Percentiles rank a stretch among this genome's conserved stretches.
Conservation (phyloP, 2,113 vertebrate species). For the Gallinago media region DNA sequence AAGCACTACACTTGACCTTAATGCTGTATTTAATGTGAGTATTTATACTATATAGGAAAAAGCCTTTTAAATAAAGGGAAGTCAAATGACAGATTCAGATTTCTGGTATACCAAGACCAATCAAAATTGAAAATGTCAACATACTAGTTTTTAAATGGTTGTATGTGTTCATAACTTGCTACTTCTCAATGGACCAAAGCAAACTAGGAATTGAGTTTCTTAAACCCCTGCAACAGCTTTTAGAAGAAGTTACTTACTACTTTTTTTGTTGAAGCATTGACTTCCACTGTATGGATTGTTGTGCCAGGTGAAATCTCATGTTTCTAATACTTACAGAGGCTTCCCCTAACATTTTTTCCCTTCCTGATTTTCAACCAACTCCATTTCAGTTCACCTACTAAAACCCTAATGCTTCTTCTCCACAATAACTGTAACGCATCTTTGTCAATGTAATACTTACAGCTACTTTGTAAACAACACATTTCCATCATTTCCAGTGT, state of each 20-base stretch:
- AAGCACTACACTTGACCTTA: not conserved
- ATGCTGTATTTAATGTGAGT: not conserved
- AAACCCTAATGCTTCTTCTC: not conserved
- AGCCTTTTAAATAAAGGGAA: not conserved
- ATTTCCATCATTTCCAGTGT: slow-evolving; percentile 72
- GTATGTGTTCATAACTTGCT: not conserved
- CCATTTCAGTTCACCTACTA: not conserved
- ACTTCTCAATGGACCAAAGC: not conserved
- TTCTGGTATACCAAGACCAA: not conserved
- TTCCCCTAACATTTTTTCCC: not conserved
- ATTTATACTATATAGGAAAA: not conserved
- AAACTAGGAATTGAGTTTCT: not conserved
- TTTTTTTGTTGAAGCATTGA: not conserved
- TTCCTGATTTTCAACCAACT: slow-evolving; percentile 2
- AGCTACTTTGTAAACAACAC: slow-evolving; percentile 86
- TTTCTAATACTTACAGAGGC: not conserved
- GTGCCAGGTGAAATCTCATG: not conserved
- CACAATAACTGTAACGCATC: not conserved
- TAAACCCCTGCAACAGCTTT: not conserved
- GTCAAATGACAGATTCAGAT: not conserved
- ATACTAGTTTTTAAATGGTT: not conserved
- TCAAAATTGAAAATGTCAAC: not conserved
- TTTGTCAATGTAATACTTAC: slow-evolving; percentile 84
- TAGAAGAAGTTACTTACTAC: not conserved
- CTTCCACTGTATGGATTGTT: not conserved